Conservation (phyloP, 2,888 invertebrate genomes). For the Zygaena filipendulae region DNA sequence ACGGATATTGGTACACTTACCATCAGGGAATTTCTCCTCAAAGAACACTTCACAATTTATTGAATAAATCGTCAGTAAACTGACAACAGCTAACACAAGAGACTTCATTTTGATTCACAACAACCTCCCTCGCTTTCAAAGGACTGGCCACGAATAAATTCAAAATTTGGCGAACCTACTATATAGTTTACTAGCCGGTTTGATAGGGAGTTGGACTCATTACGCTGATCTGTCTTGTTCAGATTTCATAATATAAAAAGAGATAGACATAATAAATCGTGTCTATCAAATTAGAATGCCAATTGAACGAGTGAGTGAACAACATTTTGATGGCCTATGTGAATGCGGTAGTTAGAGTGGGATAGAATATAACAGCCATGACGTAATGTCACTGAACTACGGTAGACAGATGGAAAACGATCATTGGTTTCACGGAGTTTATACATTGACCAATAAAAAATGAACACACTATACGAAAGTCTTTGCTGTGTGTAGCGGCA, state of each 20-base stretch:
- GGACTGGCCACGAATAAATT: constrained; percentile 65
- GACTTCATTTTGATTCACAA: constrained; percentile 66
- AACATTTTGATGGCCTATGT: too few species aligned
- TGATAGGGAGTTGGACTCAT: constrained; percentile 26
- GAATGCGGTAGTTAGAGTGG: too few species aligned
- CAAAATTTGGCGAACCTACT: constrained; percentile 47
- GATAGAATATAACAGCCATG: too few species aligned
- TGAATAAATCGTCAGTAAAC: constrained; percentile 68
- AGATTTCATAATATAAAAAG: too few species aligned
- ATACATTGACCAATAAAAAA: constrained; percentile 56
- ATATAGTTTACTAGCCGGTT: constrained; percentile 40
- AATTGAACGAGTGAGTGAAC: too few species aligned
- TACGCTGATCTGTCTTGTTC: too few species aligned
- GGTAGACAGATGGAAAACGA: constrained; percentile 76
- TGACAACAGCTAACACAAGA: constrained; percentile 64
- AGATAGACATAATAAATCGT: constrained; percentile 30
- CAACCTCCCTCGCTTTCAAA: constrained; percentile 38
- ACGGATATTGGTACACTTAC: constrained; percentile 76
- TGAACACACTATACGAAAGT: constrained; percentile 46
- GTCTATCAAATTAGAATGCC: too few species aligned
- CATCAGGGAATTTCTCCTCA: constrained; percentile 84
- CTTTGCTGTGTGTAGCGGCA: constrained; percentile 19
- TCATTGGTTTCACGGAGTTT: constrained; percentile 69
- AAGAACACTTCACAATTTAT: constrained; percentile 78
- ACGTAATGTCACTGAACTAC: constrained; percentile 47